Evolutionary conservation across 2,797 vertebrate species (phyloP).

Genomic region (Urocyon cinereoargenteus): DNA sequence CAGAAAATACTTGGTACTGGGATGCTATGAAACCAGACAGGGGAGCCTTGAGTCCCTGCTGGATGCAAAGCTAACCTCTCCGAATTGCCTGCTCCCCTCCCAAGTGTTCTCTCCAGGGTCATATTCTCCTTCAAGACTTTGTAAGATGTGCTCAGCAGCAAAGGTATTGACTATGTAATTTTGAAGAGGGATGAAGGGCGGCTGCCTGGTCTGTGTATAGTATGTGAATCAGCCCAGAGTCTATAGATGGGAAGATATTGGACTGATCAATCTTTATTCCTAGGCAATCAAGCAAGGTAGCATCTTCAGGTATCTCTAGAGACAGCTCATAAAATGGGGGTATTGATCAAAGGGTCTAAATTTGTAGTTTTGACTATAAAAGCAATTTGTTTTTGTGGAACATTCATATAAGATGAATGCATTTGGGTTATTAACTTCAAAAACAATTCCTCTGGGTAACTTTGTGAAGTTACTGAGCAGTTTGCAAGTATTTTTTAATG

Average conservation of each 20-base stretch:
- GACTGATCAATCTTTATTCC: slow-evolving; percentile 85
- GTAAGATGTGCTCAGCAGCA: not conserved
- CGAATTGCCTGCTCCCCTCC: not conserved
- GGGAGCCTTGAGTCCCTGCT: not conserved
- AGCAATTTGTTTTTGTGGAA: slow-evolving; percentile 82
- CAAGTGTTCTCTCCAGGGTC: slow-evolving; percentile 7
- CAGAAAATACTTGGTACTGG: not conserved
- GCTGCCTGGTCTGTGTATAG: not conserved
- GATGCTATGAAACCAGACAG: not conserved
- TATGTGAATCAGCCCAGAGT: slow-evolving; percentile 50
- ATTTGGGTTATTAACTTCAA: slow-evolving; percentile 74
- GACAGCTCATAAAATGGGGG: slow-evolving; percentile 75
- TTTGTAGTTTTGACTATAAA: slow-evolving; percentile 86
- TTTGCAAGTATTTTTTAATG: not conserved
- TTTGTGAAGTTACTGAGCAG: not conserved
- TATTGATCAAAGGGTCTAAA: slow-evolving; percentile 82
- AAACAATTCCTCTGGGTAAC: slow-evolving; percentile 62
- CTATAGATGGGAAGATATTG: not conserved
- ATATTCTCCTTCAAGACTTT: not conserved
- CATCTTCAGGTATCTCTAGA: slow-evolving; percentile 73
- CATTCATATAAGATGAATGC: slow-evolving; percentile 50
- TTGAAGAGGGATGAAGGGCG: slow-evolving; percentile 67
- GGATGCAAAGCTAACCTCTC: not conserved
- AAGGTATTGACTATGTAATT: slow-evolving; percentile 73
- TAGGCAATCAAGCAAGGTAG: slow-evolving; percentile 78